Conservation (phyloP, 2,797 vertebrate genomes). For the Tachyglossus aculeatus region DNA sequence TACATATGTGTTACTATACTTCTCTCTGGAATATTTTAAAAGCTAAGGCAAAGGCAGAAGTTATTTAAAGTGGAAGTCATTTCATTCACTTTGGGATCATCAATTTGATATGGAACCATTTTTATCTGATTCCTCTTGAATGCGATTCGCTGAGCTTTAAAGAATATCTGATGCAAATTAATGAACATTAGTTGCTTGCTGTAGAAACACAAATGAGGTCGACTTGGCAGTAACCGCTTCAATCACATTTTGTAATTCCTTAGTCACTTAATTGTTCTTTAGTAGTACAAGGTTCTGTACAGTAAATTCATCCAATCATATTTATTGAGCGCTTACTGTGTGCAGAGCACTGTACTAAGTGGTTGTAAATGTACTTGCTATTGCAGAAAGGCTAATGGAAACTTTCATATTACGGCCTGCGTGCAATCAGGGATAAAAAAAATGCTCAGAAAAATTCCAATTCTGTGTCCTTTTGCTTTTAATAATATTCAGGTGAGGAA, state of each 20-base stretch:
- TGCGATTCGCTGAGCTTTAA: too few species aligned
- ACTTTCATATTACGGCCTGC: too few species aligned
- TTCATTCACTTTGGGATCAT: too few species aligned
- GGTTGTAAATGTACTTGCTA: too few species aligned
- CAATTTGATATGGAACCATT: too few species aligned
- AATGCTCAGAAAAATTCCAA: not conserved
- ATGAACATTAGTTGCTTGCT: not conserved
- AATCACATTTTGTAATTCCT: not conserved
- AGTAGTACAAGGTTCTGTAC: not conserved
- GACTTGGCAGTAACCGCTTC: not conserved
- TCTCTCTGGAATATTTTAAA: not conserved
- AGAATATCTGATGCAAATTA: not conserved
- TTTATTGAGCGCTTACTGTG: too few species aligned
- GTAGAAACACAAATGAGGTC: not conserved
- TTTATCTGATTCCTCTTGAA: too few species aligned
- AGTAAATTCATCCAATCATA: not conserved
- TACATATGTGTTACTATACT: not conserved
- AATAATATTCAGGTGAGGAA: not conserved
- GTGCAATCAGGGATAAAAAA: not conserved
- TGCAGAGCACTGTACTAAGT: too few species aligned
- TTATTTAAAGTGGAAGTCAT: too few species aligned
- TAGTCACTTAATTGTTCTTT: not conserved
- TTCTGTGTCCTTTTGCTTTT: not conserved
- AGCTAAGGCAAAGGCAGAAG: too few species aligned
- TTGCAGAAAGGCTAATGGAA: too few species aligned